Percentiles rank a stretch among this genome's conserved stretches.
Evolutionary conservation across 2,113 vertebrate species (phyloP).

Genomic region (Pitta sordida): DNA sequence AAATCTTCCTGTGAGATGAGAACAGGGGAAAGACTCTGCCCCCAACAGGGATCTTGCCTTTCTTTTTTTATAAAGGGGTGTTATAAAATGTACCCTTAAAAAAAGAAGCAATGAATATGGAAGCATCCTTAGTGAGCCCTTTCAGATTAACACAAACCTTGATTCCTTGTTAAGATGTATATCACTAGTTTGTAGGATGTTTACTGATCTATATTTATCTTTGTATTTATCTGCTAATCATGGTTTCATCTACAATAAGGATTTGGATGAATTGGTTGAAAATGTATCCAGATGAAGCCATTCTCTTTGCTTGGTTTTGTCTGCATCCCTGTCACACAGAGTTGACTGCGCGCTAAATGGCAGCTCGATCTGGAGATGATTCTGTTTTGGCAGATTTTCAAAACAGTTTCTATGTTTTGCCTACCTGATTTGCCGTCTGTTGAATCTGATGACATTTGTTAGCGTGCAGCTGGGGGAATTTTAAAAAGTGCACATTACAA

Average conservation of each 20-base stretch:
- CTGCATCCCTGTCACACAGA: slow-evolving; percentile 49
- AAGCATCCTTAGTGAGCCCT: background rate
- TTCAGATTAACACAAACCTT: slow-evolving; percentile 37
- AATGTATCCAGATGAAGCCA: background rate
- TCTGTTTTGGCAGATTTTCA: slow-evolving; percentile 67
- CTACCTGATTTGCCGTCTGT: slow-evolving; percentile 65
- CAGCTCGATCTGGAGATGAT: slow-evolving; percentile 59
- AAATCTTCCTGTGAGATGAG: background rate
- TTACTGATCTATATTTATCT: slow-evolving; percentile 16
- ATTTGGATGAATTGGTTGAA: slow-evolving; percentile 25
- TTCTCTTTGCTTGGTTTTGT: background rate
- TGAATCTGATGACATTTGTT: slow-evolving; percentile 65
- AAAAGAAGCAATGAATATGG: background rate
- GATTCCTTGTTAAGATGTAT: background rate
- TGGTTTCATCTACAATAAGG: background rate
- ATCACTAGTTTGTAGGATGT: slow-evolving; percentile 28
- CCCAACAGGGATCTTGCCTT: background rate
- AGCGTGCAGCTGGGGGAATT: slow-evolving; percentile 21
- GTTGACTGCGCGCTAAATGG: slow-evolving; percentile 22
- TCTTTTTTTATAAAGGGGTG: background rate
- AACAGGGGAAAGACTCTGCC: background rate
- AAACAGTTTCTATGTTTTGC: slow-evolving; percentile 55
- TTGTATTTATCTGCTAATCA: background rate
- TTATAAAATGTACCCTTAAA: slow-evolving; percentile 1
- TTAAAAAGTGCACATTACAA: background rate